phyloP scores from a whole-genome alignment of 2,888 invertebrate species.

The Ischnus inquisitorius region DNA sequence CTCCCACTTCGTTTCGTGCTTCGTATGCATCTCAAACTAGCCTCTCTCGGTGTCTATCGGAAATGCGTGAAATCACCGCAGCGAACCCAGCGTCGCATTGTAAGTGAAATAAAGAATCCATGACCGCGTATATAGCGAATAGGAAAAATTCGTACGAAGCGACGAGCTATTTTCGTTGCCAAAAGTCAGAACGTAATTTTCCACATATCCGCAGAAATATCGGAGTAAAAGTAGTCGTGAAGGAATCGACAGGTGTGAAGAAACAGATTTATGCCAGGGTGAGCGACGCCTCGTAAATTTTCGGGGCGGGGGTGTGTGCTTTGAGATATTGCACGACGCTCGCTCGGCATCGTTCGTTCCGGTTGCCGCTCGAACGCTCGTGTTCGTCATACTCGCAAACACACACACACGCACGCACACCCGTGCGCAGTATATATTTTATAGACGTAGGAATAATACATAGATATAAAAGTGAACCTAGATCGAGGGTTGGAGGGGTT shows the following conservation, averaged over 20 bases:
- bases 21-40: neutral
- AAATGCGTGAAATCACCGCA: neutral
- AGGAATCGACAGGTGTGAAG: conserved; percentile 63
- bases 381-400: conserved; percentile 13
- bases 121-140: neutral
- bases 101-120: neutral
- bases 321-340: conserved; percentile 42
- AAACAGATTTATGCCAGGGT: conserved; percentile 61
- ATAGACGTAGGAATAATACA: neutral
- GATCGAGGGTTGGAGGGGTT: conserved; percentile 48
- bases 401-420: neutral
- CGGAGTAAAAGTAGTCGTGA: conserved; percentile 40
- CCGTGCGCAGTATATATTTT: neutral
- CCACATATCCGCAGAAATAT: conserved; percentile 27
- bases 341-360: conserved; percentile 26
- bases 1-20: neutral
- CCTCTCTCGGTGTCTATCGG: neutral
- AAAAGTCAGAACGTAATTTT: conserved; percentile 47
- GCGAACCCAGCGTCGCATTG: neutral
- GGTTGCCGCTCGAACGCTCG: conserved; percentile 41
- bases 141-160: conserved; percentile 22
- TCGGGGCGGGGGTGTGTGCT: neutral
- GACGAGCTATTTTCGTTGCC: neutral
- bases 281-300: conserved; percentile 67
- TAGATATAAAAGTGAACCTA: conserved; percentile 12